Evolutionary conservation across 2,888 invertebrate species (phyloP).

Genomic region (Ornithoptera alexandrae): DNA sequence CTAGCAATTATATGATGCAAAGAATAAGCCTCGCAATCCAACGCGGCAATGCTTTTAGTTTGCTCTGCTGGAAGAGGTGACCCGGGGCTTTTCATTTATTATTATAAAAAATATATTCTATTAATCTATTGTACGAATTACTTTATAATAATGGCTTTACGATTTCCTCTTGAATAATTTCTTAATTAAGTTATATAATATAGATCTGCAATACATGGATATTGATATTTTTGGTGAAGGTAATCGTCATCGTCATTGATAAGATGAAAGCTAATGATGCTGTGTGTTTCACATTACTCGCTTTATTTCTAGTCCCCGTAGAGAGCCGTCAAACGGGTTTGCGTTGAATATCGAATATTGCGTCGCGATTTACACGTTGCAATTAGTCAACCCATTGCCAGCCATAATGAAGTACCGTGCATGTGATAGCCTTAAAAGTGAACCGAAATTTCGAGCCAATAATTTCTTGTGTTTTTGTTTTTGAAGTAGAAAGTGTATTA

Average conservation of each 20-base stretch:
- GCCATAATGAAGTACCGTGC: conserved; percentile 21
- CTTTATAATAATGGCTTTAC: too few species aligned
- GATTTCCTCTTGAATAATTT: too few species aligned
- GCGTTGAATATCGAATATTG: conserved; percentile 26
- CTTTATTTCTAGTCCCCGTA: conserved; percentile 20
- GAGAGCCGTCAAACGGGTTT: conserved; percentile 21
- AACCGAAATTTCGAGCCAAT: neutral
- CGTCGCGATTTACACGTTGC: conserved; percentile 26
- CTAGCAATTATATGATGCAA: too few species aligned
- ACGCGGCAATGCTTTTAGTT: too few species aligned
- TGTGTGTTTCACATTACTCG: conserved; percentile 4
- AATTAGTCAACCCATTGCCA: conserved; percentile 24
- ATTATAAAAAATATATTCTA: too few species aligned
- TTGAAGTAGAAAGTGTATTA: neutral
- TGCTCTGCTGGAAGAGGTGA: too few species aligned
- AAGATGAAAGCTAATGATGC: neutral
- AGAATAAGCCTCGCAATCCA: too few species aligned
- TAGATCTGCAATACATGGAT: neutral
- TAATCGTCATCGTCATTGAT: neutral
- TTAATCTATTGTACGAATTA: too few species aligned
- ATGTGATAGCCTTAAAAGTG: conserved; percentile 10
- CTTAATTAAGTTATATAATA: too few species aligned
- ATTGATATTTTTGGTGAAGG: neutral
- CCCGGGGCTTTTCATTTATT: too few species aligned
- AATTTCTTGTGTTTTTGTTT: neutral